Evolutionary conservation across 2,888 invertebrate species (phyloP).

Genomic region (Shargacucullia verbasci): DNA sequence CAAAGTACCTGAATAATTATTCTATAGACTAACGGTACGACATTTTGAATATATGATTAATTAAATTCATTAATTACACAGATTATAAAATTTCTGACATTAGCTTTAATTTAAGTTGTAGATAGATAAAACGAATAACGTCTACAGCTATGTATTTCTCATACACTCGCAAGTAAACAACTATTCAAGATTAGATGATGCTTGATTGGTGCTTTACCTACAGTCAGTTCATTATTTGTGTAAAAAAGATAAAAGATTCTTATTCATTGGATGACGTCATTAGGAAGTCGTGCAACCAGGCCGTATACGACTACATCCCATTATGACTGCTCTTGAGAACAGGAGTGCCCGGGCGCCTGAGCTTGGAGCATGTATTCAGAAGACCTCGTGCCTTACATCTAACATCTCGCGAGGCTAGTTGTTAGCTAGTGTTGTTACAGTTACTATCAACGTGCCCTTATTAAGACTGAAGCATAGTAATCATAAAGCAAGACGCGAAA

Average conservation of each 20-base stretch:
- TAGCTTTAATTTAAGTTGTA: too few species aligned
- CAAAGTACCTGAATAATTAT: constrained; percentile 35
- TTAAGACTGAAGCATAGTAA: constrained; percentile 51
- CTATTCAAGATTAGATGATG: too few species aligned
- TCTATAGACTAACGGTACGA: constrained; percentile 31
- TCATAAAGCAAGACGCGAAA: constrained; percentile 7
- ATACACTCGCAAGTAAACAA: too few species aligned
- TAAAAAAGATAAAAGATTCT: constrained; percentile 8
- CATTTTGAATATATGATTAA: constrained; percentile 1
- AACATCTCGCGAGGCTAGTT: constrained; percentile 51
- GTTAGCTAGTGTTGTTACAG: constrained; percentile 16
- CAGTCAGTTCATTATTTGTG: constrained; percentile 5
- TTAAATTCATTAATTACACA: not conserved
- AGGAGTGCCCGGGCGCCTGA: constrained; percentile 48
- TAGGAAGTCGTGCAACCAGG: constrained; percentile 48
- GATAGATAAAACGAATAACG: too few species aligned
- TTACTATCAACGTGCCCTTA: constrained; percentile 63
- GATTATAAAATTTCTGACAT: too few species aligned
- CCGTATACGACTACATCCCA: constrained; percentile 38
- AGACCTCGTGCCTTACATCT: constrained; percentile 47
- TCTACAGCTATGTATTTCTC: too few species aligned
- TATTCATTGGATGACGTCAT: constrained; percentile 54
- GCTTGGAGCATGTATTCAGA: constrained; percentile 63
- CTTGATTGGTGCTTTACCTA: not conserved
- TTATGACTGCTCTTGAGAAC: constrained; percentile 42